Conservation (phyloP, 2,888 invertebrate species). For the Busseola fusca region DNA sequence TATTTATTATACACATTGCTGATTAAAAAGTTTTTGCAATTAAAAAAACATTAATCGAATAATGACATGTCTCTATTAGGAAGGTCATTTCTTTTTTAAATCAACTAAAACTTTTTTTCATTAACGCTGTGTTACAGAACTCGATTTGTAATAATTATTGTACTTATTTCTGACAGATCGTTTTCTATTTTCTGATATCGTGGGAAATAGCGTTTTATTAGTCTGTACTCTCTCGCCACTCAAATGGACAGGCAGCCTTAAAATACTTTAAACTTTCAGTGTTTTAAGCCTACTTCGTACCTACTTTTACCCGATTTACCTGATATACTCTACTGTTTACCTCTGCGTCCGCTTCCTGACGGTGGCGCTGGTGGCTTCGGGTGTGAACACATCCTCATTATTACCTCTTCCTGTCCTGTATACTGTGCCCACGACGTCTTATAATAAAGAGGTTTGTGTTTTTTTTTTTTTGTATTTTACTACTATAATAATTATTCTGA, state of each 20-base stretch:
- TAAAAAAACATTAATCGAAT: no score
- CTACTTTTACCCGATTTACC: constrained; percentile 78
- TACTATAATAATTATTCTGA: neutral
- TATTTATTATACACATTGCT: no score
- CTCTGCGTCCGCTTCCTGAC: constrained; percentile 88
- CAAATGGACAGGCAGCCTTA: neutral
- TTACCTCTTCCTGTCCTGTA: constrained; percentile 85
- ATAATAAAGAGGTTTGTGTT: constrained; percentile 87
- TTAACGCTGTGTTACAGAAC: no score
- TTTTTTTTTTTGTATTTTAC: neutral
- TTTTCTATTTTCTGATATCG: no score
- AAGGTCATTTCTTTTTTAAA: no score
- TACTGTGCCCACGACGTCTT: constrained; percentile 87
- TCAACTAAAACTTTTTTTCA: no score
- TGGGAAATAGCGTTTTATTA: no score
- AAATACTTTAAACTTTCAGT: neutral
- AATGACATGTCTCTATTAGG: no score
- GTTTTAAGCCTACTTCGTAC: constrained; percentile 64
- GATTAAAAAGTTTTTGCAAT: no score
- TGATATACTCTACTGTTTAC: constrained; percentile 89
- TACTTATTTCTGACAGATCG: no score
- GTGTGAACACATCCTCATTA: constrained; percentile 86
- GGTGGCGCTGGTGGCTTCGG: constrained; percentile 88
- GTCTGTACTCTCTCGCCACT: no score
- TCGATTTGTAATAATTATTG: no score